These are phyloP conservation scores for Nephrotoma guestfalica DNA, from an alignment of 2,888 invertebrate species.

Conservation along the genomic window DNA sequence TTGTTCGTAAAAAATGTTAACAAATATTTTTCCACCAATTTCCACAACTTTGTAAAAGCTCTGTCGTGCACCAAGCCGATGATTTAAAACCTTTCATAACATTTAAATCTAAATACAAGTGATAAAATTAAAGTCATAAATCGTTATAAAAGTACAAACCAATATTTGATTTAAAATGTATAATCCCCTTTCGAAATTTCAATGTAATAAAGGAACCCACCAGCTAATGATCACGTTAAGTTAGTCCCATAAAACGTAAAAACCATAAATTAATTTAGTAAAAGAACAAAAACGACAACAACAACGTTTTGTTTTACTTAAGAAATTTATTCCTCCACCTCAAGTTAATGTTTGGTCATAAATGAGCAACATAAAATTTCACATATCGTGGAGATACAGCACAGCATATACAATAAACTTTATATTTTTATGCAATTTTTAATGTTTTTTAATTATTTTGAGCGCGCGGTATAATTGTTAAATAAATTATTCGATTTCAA, in stretches of 20 bases:
- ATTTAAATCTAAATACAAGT: too few species aligned
- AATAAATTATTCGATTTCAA: background rate
- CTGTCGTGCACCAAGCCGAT: too few species aligned
- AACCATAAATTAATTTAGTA: background rate
- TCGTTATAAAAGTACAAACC: too few species aligned
- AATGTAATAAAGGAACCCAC: background rate
- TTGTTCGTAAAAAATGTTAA: too few species aligned
- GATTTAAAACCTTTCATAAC: too few species aligned
- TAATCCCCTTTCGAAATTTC: too few species aligned
- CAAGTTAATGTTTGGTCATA: background rate
- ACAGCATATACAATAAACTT: background rate
- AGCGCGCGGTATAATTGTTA: background rate
- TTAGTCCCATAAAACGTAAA: background rate
- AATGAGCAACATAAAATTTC: background rate
- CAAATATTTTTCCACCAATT: too few species aligned
- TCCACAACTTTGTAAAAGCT: too few species aligned
- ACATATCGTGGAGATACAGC: background rate
- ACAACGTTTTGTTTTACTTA: background rate
- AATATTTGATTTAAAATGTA: too few species aligned
- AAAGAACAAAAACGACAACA: background rate
- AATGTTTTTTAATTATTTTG: background rate
- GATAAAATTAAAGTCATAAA: too few species aligned
- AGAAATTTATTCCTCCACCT: background rate
- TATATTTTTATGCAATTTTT: background rate
- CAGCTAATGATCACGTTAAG: background rate